Conservation (phyloP, 2,888 invertebrate species). For the Orthosia incerta region DNA sequence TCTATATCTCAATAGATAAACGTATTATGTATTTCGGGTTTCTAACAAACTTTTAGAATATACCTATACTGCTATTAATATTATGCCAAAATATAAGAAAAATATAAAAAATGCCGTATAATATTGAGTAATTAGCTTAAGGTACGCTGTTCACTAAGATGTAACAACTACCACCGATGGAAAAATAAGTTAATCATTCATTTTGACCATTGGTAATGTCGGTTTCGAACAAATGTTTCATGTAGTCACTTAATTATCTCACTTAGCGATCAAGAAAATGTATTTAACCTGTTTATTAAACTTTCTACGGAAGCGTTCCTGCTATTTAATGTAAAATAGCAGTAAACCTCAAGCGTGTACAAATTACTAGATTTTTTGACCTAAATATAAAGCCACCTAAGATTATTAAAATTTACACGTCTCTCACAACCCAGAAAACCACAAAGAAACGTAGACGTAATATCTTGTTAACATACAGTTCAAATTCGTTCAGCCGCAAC, state of each 20-base stretch:
- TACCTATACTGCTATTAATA: background rate
- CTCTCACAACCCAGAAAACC: background rate
- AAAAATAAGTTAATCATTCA: background rate
- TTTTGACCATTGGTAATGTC: background rate
- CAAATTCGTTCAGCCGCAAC: conserved; percentile 16
- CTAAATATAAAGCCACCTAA: background rate
- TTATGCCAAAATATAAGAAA: background rate
- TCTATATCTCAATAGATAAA: background rate
- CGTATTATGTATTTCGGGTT: background rate
- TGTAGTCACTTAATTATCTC: background rate
- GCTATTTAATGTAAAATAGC: background rate
- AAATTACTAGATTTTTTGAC: background rate
- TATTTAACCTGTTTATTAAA: background rate
- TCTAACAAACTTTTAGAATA: background rate
- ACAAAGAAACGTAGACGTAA: conserved; percentile 8
- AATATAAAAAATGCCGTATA: background rate
- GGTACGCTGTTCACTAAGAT: conserved; percentile 42
- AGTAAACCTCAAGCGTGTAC: background rate
- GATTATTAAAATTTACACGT: conserved; percentile 23
- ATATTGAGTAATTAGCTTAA: conserved; percentile 9
- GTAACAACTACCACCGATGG: background rate
- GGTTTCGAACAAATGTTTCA: background rate
- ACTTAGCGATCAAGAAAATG: background rate
- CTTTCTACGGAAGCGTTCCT: too few species aligned
- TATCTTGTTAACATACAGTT: background rate